Conservation (phyloP, 2,113 vertebrate genomes). For the Eonycteris spelaea region DNA sequence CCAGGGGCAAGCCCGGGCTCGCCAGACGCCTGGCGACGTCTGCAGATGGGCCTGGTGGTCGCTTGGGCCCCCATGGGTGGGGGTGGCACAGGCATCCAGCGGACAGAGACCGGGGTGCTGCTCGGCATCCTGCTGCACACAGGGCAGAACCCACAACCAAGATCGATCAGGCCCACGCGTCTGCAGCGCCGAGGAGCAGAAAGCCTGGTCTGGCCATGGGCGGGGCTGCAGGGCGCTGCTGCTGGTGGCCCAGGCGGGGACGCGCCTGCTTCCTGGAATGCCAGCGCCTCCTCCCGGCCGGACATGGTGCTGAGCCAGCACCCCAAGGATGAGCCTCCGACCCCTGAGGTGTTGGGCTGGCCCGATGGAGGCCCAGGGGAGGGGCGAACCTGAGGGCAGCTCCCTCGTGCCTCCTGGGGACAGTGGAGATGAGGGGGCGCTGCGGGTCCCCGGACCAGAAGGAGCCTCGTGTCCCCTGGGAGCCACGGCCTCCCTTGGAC, state of each 20-base stretch:
- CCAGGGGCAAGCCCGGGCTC: neutral
- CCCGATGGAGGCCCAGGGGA: fast-evolving
- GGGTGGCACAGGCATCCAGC: neutral
- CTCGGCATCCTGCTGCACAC: fast-evolving
- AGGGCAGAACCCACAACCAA: neutral
- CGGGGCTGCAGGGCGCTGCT: fast-evolving
- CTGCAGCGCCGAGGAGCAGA: fast-evolving
- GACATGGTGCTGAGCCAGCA: fast-evolving
- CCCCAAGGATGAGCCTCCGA: neutral
- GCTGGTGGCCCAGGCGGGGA: fast-evolving
- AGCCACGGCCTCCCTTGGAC: neutral
- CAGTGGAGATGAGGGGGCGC: fast-evolving
- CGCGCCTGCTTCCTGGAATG: fast-evolving
- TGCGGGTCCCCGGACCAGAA: fast-evolving
- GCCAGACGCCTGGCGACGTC: neutral
- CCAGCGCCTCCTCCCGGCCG: fast-evolving
- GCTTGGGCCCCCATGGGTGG: fast-evolving
- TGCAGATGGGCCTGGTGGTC: fast-evolving
- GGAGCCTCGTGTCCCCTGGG: fast-evolving
- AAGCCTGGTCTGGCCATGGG: fast-evolving
- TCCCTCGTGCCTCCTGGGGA: neutral
- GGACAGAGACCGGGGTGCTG: no score
- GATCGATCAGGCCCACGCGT: fast-evolving
- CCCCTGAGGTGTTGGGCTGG: no score
- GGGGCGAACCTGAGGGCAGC: neutral